Evolutionary conservation across 2,888 invertebrate species (phyloP), one percentile per base, ranked within the genome.

Genomic region (Coecobrya sp.): DNA sequence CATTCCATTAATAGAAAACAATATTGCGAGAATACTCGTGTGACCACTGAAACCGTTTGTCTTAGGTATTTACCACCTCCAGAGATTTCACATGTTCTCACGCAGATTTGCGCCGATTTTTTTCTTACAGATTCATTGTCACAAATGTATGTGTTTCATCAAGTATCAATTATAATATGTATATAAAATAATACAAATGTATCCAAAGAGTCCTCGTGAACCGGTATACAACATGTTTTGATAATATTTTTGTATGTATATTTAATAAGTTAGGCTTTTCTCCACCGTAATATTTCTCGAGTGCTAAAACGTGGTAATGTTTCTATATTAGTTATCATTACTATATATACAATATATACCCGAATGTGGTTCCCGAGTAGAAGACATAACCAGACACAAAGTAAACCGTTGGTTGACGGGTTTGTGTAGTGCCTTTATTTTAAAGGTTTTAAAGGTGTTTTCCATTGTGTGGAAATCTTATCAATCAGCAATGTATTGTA

Each of bases 141-240:
- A 84, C 84, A 84, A 84, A 84, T 30, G 22, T 62, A 84, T 42
- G 84, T 84, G 84, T 84, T 62, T 84, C 84, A 84, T 62, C 42
- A 19, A 84, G 0, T 42, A 84, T 52, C 19, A 76, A 22, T 73
- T 45, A 65, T 65, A 25, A 25, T 70, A 70, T 27, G 3, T 42
- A 1, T 73, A 22, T 45, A 73, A 73, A 16, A 45, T n/a, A n/a
- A n/a, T 73, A 73, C 22, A 42, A 73, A 73, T 73, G 70, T 42
- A 45, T 49, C 76, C 45, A 49, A n/a, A 76, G 13, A 76, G 55
- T 68, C 68, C 49, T 45, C 68, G 65, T 68, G 11, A 85, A 85
- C 62, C 79, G 25, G 52, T 91, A 85, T 91, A 91, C 65, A 86
- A 79, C 55, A 30, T 73, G 68, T 86, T 79, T 91, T 79, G 16